Base-by-base conservation (phyloP, 2,888 invertebrate genomes). In the Podotricha telesiphe region DNA sequence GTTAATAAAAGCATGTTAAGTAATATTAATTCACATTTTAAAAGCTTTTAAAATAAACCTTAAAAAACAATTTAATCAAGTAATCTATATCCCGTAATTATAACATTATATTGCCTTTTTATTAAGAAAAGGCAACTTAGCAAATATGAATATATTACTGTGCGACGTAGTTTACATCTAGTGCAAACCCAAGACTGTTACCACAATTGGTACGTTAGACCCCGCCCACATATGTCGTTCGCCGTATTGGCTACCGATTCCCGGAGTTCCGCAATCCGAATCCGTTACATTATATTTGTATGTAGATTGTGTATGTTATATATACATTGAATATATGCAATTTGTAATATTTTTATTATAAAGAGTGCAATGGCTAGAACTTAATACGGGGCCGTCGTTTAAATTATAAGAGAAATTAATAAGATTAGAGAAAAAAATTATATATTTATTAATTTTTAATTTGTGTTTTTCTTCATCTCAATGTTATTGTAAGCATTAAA, bases 141-240 rank as follows among this genome's bases (percentile, higher is more conserved):
- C 47, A 61, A 51, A 59, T 61, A 40, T 40, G n/a, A 66, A 58
- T 48, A 58, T 48, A 53, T 51, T 50, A 17, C 45, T 34, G 15
- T 59, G 10, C 17, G 28, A 58, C 19, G 20, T 59, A 53, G 22
- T 45, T 15, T 47, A 64, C 65, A 56, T 42, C 62, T 63, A 63
- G 66, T 58, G 51, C 58, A 65, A 66, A 58, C n/a, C n/a, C 63
- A 62, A 71, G 65, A 62, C 70, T 70, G 76, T 80, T 77, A 78
- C 78, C 77, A 78, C 79, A 78, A 79, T 77, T 76, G 75, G 76
- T 76, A 74, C 79, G 75, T 71, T 59, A 73, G 79, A 77, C 83
- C 75, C 82, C 86, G 81, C 88, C 88, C 82, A 87, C 88, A 81
- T 78, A 69, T 73, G 77, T 77, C 82, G 77, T 83, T 84, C 81